Conservation (phyloP, 1,140 invertebrate species). For the Dinoponera quadriceps region DNA sequence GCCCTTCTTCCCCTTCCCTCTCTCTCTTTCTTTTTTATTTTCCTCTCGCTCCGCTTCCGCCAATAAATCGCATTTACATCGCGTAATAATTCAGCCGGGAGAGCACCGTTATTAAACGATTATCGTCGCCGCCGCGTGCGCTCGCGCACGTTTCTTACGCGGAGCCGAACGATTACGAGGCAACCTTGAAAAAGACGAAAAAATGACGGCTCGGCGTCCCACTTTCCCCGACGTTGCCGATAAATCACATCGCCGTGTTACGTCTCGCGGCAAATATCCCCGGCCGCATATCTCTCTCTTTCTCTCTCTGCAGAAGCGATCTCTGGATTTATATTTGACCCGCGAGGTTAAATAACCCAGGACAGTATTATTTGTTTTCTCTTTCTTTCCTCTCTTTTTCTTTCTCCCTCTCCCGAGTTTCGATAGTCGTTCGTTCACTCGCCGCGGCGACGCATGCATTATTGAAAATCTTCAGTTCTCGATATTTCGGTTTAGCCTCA, state of each 20-base stretch:
- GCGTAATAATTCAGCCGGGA: constrained; percentile 13
- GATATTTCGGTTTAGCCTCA: background rate
- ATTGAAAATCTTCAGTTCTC: background rate
- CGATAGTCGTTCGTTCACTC: background rate
- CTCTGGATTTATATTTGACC: constrained; percentile 19
- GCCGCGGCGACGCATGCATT: too few species aligned
- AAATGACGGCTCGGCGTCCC: constrained; percentile 28
- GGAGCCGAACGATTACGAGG: background rate
- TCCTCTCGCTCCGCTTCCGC: background rate
- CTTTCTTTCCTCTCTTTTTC: too few species aligned
- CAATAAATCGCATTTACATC: constrained; percentile 20
- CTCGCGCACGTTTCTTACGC: too few species aligned
- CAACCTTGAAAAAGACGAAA: constrained; percentile 32
- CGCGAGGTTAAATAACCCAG: constrained; percentile 9
- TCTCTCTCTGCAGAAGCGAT: background rate
- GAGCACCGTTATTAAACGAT: constrained; percentile 28
- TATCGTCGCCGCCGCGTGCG: background rate
- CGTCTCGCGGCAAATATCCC: constrained; percentile 1
- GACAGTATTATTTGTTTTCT: background rate
- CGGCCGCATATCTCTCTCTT: background rate
- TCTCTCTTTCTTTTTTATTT: background rate
- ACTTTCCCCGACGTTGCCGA: constrained; percentile 27
- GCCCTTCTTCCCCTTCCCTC: too few species aligned
- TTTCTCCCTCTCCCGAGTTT: background rate
- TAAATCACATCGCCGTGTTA: constrained; percentile 27